A percentile compares a stretch with the other conserved stretches of the same genome.
Evolutionary conservation across 1,140 invertebrate species (phyloP).

Genomic region (Laupala kohalensis): DNA sequence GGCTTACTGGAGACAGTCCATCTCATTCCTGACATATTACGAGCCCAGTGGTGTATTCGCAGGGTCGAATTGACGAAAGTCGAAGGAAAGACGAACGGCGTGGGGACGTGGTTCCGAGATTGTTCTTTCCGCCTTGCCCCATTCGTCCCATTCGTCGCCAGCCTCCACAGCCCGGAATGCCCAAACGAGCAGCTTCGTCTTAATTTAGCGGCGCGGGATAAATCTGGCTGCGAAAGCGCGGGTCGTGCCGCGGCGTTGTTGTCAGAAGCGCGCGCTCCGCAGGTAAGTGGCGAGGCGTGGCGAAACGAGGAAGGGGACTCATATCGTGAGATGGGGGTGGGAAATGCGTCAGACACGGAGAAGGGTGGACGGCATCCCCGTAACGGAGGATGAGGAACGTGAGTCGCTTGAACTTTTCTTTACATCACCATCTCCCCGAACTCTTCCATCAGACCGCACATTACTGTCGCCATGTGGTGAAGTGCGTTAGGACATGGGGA

Average conservation of each 20-base stretch:
- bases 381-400: background rate
- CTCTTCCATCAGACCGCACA: too few relatives aligned
- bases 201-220: background rate
- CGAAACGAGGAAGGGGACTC: too few relatives aligned
- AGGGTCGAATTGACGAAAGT: too few relatives aligned
- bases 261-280: background rate
- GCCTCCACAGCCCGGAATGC: background rate
- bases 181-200: background rate
- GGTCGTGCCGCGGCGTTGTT: background rate
- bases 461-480: too few relatives aligned
- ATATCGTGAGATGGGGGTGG: too few relatives aligned
- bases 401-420: background rate
- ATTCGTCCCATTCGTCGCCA: too few relatives aligned
- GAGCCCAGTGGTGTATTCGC: too few relatives aligned
- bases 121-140: background rate
- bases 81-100: background rate
- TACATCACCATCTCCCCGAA: too few relatives aligned
- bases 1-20: too few relatives aligned
- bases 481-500: too few relatives aligned
- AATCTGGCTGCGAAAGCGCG: background rate
- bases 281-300: background rate
- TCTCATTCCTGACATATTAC: too few relatives aligned
- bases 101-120: too few relatives aligned
- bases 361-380: background rate
- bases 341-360: background rate